Percentiles rank a stretch among this genome's conserved stretches.
These are phyloP conservation scores for Microcaecilia unicolor DNA, from an alignment of 2,797 vertebrate species.

Conservation along the genomic window DNA sequence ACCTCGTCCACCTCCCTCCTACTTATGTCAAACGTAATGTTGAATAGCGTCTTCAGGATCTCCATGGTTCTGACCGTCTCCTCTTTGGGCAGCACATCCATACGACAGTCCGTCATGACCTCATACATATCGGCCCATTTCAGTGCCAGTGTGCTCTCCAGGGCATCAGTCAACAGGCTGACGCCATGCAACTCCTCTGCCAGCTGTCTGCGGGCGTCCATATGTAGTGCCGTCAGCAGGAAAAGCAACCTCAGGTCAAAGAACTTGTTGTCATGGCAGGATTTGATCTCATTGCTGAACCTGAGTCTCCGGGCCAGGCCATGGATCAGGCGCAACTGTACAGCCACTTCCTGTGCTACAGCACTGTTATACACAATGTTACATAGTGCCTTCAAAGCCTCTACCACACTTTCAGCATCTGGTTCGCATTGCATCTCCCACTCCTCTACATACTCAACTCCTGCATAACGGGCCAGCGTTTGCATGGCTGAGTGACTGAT, in stretches of 20 bases:
- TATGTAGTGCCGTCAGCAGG: slow-evolving; percentile 57
- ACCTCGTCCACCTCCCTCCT: slow-evolving; percentile 58
- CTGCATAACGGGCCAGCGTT: slow-evolving; percentile 44
- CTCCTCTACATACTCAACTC: slow-evolving; percentile 31
- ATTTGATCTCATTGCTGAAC: slow-evolving; percentile 24
- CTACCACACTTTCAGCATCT: slow-evolving; percentile 42
- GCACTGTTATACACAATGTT: slow-evolving; percentile 69
- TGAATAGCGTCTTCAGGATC: slow-evolving; percentile 67
- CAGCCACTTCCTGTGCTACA: slow-evolving; percentile 63
- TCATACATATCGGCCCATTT: slow-evolving; percentile 55
- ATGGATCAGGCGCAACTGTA: slow-evolving; percentile 47
- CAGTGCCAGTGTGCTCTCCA: slow-evolving; percentile 53
- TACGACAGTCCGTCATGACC: slow-evolving; percentile 31
- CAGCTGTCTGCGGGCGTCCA: slow-evolving; percentile 57
- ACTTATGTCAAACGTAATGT: slow-evolving; percentile 57
- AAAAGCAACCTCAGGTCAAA: slow-evolving; percentile 68
- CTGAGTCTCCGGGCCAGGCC: slow-evolving; percentile 46
- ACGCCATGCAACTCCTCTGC: slow-evolving; percentile 34
- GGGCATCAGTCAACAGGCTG: slow-evolving; percentile 48
- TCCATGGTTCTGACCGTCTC: slow-evolving; percentile 51
- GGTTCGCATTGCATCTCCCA: slow-evolving; percentile 25
- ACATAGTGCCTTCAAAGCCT: slow-evolving; percentile 66
- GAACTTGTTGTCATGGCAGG: slow-evolving; percentile 55
- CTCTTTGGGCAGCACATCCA: slow-evolving; percentile 47
- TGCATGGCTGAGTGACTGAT: slow-evolving; percentile 48